phyloP scores from a whole-genome alignment of 2,888 invertebrate species.

The Exocentrus adspersus region DNA sequence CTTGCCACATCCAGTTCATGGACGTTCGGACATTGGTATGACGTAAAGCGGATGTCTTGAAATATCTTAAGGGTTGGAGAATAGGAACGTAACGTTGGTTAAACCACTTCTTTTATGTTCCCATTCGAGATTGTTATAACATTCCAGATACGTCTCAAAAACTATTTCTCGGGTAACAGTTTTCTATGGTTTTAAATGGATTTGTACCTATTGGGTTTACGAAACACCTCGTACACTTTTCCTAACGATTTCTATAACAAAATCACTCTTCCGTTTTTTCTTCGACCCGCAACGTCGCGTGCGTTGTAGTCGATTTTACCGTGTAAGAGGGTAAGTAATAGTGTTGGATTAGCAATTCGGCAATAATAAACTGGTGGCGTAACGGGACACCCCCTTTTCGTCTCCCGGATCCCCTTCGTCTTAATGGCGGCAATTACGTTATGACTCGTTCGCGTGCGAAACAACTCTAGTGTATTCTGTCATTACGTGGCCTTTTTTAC shows the following conservation, averaged over 20 bases:
- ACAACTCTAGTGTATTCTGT: constrained; percentile 54
- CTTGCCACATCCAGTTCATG: too few relatives aligned
- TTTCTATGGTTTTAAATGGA: too few relatives aligned
- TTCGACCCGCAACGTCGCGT: constrained; percentile 12
- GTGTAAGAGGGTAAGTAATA: constrained; percentile 48
- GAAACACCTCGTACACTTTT: neutral
- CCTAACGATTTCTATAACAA: neutral
- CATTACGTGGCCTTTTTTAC: constrained; percentile 51
- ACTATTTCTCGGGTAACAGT: too few relatives aligned
- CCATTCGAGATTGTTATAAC: too few relatives aligned
- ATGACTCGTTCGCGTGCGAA: constrained; percentile 59
- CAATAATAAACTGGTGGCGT: constrained; percentile 52
- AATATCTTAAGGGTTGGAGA: too few relatives aligned
- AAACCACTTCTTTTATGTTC: too few relatives aligned
- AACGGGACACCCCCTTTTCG: constrained; percentile 37
- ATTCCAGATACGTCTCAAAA: too few relatives aligned
- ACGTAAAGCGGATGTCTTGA: too few relatives aligned
- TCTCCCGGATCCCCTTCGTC: constrained; percentile 21
- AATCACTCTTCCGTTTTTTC: constrained; percentile 8
- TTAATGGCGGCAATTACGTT: constrained; percentile 60
- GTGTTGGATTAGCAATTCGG: constrained; percentile 57
- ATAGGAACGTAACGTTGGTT: too few relatives aligned
- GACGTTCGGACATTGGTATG: too few relatives aligned
- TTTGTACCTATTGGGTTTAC: neutral
- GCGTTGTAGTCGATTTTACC: constrained; percentile 18